Percentiles rank a stretch among this genome's conserved stretches.
phyloP scores from a whole-genome alignment of 2,797 vertebrate genomes.

The Xiphophorus birchmanni region DNA sequence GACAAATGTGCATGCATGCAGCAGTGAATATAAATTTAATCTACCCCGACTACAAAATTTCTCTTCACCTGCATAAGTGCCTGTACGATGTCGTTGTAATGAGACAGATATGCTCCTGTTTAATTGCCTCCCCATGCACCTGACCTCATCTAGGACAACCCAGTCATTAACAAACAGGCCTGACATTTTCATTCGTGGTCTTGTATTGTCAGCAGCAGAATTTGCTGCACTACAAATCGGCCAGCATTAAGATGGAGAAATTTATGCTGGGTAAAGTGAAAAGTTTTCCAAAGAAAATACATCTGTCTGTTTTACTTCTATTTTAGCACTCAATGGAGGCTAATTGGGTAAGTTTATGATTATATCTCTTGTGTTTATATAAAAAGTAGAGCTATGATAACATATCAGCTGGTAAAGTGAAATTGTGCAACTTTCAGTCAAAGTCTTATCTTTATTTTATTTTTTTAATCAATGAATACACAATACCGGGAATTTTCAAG shows the following conservation, averaged over 20 bases:
- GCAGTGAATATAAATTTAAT: slow-evolving; percentile 8
- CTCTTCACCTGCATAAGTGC: slow-evolving; percentile 18
- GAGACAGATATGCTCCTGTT: slow-evolving; percentile 26
- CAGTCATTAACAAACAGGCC: slow-evolving; percentile 57
- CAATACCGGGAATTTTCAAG: not conserved
- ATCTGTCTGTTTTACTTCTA: not conserved
- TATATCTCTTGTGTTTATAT: not conserved
- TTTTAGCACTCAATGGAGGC: not conserved
- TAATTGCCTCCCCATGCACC: slow-evolving; percentile 45
- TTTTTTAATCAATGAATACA: not conserved
- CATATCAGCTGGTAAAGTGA: not conserved
- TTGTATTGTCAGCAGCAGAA: slow-evolving; percentile 43
- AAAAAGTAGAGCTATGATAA: not conserved
- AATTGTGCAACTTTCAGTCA: too few species aligned
- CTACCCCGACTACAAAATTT: slow-evolving; percentile 18
- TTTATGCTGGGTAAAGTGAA: slow-evolving; percentile 13
- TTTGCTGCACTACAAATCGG: slow-evolving; percentile 22
- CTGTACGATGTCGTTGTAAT: slow-evolving; percentile 19
- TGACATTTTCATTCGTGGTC: slow-evolving; percentile 57
- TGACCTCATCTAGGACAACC: slow-evolving; percentile 47
- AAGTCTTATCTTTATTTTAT: too few species aligned
- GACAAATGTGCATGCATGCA: slow-evolving; percentile 15
- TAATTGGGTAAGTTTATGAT: too few species aligned
- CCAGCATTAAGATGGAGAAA: slow-evolving; percentile 14
- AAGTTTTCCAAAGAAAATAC: slow-evolving; percentile 4